A percentile compares a stretch with the other conserved stretches of the same genome.
These are phyloP conservation scores for Hippasteria phrygiana DNA, from an alignment of 53 echinoderm and acorn worm genomes.

Conservation along the genomic window DNA sequence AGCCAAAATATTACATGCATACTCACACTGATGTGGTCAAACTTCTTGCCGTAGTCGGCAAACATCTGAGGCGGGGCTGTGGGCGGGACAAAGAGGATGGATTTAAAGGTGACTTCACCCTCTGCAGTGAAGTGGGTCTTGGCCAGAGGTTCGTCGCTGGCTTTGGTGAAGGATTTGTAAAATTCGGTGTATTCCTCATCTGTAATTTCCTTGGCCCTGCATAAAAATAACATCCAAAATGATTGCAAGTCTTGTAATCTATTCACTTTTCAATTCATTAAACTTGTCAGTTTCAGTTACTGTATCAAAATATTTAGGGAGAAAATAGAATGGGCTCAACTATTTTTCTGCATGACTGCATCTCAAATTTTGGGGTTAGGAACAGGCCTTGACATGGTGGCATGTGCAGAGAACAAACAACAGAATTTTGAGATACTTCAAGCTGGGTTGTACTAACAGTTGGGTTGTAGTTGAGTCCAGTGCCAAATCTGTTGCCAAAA, in stretches of 20 bases:
- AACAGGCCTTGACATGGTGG: too few relatives aligned
- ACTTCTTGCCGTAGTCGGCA: slow-evolving; percentile 96
- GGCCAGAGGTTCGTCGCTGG: slow-evolving; percentile 84
- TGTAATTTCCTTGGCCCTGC: slow-evolving; percentile 90
- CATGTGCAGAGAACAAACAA: too few relatives aligned
- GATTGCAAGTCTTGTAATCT: not conserved
- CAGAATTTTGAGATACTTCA: too few relatives aligned
- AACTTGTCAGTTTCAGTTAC: too few relatives aligned
- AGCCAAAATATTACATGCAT: not conserved
- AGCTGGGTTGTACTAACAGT: too few relatives aligned
- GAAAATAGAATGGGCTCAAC: too few relatives aligned
- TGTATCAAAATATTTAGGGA: too few relatives aligned
- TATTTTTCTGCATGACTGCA: too few relatives aligned
- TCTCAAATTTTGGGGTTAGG: too few relatives aligned
- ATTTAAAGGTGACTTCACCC: slow-evolving; percentile 97
- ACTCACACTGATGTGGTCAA: slow-evolving; percentile 95
- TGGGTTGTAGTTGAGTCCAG: too few relatives aligned
- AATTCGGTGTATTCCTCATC: slow-evolving; percentile 97
- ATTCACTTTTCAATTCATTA: too few relatives aligned
- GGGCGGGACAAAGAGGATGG: slow-evolving; percentile 92
- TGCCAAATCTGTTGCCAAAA: too few relatives aligned
- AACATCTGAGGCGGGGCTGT: slow-evolving; percentile 95
- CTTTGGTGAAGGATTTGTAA: slow-evolving; percentile 93
- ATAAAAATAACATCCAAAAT: not conserved
- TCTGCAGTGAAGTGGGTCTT: slow-evolving; percentile 98